These are phyloP conservation scores for Kuschelorhynchus macadamiae DNA, from an alignment of 2,888 invertebrate genomes.

Conservation along the genomic window DNA sequence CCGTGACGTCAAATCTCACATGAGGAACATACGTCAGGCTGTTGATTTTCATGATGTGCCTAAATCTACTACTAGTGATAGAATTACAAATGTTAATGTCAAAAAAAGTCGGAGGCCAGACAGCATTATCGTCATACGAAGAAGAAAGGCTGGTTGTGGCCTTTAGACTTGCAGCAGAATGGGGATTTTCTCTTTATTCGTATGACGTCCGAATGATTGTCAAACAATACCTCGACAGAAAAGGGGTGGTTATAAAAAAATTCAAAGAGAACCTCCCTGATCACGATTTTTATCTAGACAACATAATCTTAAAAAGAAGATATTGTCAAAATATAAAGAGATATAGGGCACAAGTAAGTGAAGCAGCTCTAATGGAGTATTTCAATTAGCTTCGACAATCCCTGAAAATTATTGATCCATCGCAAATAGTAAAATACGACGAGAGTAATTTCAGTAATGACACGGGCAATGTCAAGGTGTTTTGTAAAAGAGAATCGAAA, in stretches of 20 bases:
- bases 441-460: no score
- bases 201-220: background rate
- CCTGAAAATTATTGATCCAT: background rate
- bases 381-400: background rate
- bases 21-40: background rate
- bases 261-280: background rate
- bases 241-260: background rate
- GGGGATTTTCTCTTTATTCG: slow-evolving; percentile 1
- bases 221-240: slow-evolving; percentile 2
- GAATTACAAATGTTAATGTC: background rate
- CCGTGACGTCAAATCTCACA: background rate
- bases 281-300: background rate
- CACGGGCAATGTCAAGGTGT: no score
- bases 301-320: background rate
- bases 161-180: background rate
- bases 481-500: no score
- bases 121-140: slow-evolving; percentile 1
- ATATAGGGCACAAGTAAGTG: background rate
- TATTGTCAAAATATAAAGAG: background rate
- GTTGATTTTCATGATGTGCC: background rate
- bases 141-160: slow-evolving; percentile 2
- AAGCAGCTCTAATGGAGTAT: background rate
- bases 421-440: background rate
- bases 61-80: slow-evolving; percentile 1
- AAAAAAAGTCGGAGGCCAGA: slow-evolving; percentile 6